phyloP scores from a whole-genome alignment of 2,113 vertebrate species.

The Hystrix brachyura region DNA sequence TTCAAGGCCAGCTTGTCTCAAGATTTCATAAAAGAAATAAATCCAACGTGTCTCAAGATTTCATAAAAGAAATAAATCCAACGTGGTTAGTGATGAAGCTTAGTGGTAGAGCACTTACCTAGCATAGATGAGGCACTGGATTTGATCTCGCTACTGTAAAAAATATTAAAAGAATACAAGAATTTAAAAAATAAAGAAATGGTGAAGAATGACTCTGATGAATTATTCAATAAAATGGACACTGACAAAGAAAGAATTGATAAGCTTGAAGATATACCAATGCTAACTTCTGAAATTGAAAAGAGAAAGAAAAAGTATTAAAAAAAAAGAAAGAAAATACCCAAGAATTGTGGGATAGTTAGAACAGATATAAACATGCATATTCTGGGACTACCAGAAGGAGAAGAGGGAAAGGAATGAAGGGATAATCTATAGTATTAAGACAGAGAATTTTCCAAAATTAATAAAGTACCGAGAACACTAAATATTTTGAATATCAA shows the following conservation, averaged over 20 bases:
- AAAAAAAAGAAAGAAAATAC: neutral
- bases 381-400: neutral
- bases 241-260: neutral
- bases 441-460: neutral
- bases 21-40: neutral
- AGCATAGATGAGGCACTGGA: neutral
- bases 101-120: neutral
- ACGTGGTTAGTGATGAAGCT: neutral
- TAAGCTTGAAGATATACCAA: neutral
- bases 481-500: neutral
- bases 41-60: neutral
- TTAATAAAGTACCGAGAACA: neutral
- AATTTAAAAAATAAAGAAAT: neutral
- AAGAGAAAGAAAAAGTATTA: neutral
- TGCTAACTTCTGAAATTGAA: neutral
- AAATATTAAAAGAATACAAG: neutral
- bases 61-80: neutral
- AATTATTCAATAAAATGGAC: neutral
- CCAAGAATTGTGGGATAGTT: neutral
- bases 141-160: neutral
- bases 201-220: neutral
- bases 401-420: neutral
- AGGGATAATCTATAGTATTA: neutral
- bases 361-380: neutral
- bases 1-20: neutral